These are phyloP conservation scores for Limenitis camilla DNA, from an alignment of 2,888 invertebrate species.

Conservation along the genomic window DNA sequence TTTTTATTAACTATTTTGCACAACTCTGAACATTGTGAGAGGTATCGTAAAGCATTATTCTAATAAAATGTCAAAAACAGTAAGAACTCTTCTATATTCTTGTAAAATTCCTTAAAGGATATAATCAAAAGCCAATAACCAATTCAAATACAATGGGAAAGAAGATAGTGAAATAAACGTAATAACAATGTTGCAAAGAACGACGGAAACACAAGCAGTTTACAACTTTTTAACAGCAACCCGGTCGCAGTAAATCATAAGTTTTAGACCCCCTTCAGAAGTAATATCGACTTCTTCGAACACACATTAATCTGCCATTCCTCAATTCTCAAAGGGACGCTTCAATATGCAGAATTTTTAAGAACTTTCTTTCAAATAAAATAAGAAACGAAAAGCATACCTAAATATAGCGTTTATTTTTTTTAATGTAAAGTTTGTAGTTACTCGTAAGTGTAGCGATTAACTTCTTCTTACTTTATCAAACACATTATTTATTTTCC, in stretches of 20 bases:
- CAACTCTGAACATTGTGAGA: too few relatives aligned
- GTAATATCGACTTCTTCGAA: conserved; percentile 73
- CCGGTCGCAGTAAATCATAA: conserved; percentile 67
- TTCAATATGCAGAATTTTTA: conserved; percentile 50
- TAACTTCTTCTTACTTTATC: too few relatives aligned
- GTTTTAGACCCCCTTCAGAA: conserved; percentile 66
- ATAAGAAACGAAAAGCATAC: neutral
- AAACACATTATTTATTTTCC: too few relatives aligned
- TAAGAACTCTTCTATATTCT: too few relatives aligned
- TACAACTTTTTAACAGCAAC: conserved; percentile 71
- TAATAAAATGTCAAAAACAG: too few relatives aligned
- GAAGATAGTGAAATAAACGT: conserved; percentile 25
- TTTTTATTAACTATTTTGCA: too few relatives aligned
- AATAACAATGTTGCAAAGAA: conserved; percentile 55
- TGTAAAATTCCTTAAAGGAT: neutral
- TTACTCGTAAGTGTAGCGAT: too few relatives aligned
- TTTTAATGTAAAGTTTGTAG: too few relatives aligned
- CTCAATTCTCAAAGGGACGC: conserved; percentile 66
- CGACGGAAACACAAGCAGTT: conserved; percentile 70
- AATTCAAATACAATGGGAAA: conserved; percentile 11
- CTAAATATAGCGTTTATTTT: too few relatives aligned
- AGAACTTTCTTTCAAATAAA: conserved; percentile 29
- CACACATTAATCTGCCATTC: conserved; percentile 69
- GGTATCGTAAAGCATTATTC: too few relatives aligned
- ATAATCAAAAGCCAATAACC: conserved; percentile 15